Base-by-base conservation (phyloP, 2,888 invertebrate genomes). In the Trissonchulus latispiculum region DNA sequence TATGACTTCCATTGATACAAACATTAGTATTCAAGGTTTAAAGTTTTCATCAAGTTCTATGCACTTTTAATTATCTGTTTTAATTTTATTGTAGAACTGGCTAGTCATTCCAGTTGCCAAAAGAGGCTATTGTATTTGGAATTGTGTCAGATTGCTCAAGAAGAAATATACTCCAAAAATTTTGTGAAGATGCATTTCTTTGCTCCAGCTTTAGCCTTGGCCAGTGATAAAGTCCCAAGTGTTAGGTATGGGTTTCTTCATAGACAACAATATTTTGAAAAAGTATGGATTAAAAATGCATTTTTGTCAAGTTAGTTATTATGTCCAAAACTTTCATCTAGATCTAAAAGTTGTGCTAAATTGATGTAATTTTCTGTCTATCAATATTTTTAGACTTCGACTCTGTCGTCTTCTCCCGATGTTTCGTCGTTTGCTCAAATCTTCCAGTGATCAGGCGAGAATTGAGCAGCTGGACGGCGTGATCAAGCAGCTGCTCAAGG, bases 81-180 rank as follows among this genome's bases (percentile, higher is more conserved):
- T n/a, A n/a, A n/a, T n/a, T n/a, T n/a, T n/a, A n/a, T n/a, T 64
- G 8, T 33, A 64, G 66, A 64, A 18, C 66, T 64, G 31, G 8
- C 15, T 28, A 15, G 28, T 64, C 66, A 64, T 33, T 32, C 31
- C 8, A 64, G 66, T 64, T 64, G 66, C n/a, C 66, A 64, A 15
- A 64, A 64, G 28, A 8, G 66, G 32, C n/a, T 32, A 28, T n/a
- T 64, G 66, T 64, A 32, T 64, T 64, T 64, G 66, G 66, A 64
- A 32, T 64, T 64, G 66, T 64, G 66, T 64, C 35, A 29, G 28
- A 64, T n/a, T 64, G 31, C 66, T 29, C 48, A 48, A 48, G 35
- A 32, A 32, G 66, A 33, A 64, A n/a, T 64, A 15, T 64, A 32
- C 35, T 64, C 66, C 66, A 64, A 64, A n/a, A 32, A 29, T 29